Percentiles rank a stretch among this genome's conserved stretches.
Conservation (phyloP, 1,140 invertebrate genomes). For the Ectropis grisescens region DNA sequence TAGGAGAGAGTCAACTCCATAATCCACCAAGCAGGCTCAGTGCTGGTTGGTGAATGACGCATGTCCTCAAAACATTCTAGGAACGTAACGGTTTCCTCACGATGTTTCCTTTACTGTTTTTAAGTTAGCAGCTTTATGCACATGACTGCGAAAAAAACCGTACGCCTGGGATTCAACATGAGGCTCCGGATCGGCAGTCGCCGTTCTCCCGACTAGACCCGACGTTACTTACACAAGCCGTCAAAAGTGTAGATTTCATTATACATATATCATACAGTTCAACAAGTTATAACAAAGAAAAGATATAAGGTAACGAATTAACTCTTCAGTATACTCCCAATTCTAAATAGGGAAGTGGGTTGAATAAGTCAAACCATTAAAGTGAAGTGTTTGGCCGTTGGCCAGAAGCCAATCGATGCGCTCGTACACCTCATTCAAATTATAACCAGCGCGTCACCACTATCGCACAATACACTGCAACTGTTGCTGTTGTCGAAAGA, state of each 20-base stretch:
- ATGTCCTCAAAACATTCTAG: too few species aligned
- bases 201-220: neutral
- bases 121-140: too few species aligned
- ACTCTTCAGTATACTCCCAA: neutral
- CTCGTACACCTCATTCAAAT: too few species aligned
- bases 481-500: too few species aligned
- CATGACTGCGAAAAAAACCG: too few species aligned
- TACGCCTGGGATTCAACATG: neutral
- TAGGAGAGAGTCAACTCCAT: too few species aligned
- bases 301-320: neutral
- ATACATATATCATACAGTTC: neutral
- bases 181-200: neutral
- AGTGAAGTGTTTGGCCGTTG: conserved; percentile 48
- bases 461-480: too few species aligned
- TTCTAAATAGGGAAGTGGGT: conserved; percentile 64
- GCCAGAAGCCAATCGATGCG: conserved; percentile 51
- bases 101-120: too few species aligned
- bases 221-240: neutral
- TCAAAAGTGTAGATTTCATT: neutral
- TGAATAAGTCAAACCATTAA: conserved; percentile 40
- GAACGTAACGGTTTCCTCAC: too few species aligned
- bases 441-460: too few species aligned
- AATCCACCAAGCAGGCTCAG: too few species aligned
- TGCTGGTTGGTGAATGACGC: too few species aligned
- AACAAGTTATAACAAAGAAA: neutral